These are phyloP conservation scores for Zapus hudsonius DNA, from an alignment of 2,113 vertebrate genomes.

Conservation along the genomic window DNA sequence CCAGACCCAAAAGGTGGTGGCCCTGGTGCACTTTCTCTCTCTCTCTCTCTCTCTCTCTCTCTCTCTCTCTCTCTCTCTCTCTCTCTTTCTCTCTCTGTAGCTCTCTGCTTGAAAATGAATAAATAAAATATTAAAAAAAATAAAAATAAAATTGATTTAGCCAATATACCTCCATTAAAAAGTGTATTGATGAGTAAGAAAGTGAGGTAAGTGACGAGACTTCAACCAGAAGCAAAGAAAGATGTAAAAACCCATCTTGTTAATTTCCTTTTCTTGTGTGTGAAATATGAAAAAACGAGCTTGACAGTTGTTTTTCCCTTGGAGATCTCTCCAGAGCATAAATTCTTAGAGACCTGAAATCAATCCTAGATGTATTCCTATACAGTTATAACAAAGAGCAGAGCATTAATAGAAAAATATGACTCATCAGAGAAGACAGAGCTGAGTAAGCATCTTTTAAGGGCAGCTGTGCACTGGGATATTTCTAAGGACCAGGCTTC, in stretches of 20 bases:
- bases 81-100: too few relatives aligned
- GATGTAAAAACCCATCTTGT: neutral
- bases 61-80: too few relatives aligned
- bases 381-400: neutral
- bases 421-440: neutral
- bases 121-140: too few relatives aligned
- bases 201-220: neutral
- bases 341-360: neutral
- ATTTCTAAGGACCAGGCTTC: neutral
- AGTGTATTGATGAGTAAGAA: constrained; percentile 3
- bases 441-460: neutral
- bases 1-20: too few relatives aligned
- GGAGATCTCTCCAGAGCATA: neutral
- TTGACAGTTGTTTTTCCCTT: neutral
- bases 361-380: neutral
- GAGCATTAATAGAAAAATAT: neutral
- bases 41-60: too few relatives aligned
- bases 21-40: too few relatives aligned
- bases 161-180: neutral
- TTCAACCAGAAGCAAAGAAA: neutral
- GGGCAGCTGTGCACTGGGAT: neutral
- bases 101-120: too few relatives aligned
- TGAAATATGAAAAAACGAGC: neutral
- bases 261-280: neutral
- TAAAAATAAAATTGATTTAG: too few relatives aligned